Evolutionary conservation across 2,113 vertebrate genomes (phyloP), one percentile per base, ranked within the genome.

Genomic region (Myotis davidii): DNA sequence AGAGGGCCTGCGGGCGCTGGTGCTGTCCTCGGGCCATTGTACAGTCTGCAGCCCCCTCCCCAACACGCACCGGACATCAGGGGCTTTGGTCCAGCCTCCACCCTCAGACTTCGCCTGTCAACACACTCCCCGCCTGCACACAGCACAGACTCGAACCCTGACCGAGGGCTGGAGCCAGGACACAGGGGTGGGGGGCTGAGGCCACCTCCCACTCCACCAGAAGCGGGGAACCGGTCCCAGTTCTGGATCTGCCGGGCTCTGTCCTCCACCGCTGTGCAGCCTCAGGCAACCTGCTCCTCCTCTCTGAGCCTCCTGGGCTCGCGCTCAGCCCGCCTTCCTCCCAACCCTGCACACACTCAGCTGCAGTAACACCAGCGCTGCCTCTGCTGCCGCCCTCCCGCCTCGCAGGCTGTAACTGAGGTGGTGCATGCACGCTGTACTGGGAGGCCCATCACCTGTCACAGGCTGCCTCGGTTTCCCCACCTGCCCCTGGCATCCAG

Each of bases 51-150:
- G 16, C 17, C 27, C n/a, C 17, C 9, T 39, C 32, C 39, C 52
- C 42, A 17, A 12, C 77, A 64, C 0, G 1, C 3, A 4, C 12
- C 10, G 16, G n/a, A 37, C 10, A 32, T 4, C 2, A 0, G 39
- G 29, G 34, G 6, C 45, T 79, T 34, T 34, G 18, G 25, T 9
- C 52, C 61, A 45, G 85, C 90, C 29, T 6, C 70, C 54, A n/a
- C 59, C 48, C 14, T 0, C 0, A 6, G 21, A 17, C 76, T 29
- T 17, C 2, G 1, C 0, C 32, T 12, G 54, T 32, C 48, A 37
- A n/a, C 52, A 50, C 42, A 9, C 37, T 14, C 4, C 13, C 13
- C 37, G 69, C 56, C 25, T 7, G 61, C 87, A 12, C 21, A 21
- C 0, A 7, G 59, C 87, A 79, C 2, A 12, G 73, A 39, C 11